phyloP scores from a whole-genome alignment of 1,140 invertebrate species.

The Pogonomyrmex barbatus region DNA sequence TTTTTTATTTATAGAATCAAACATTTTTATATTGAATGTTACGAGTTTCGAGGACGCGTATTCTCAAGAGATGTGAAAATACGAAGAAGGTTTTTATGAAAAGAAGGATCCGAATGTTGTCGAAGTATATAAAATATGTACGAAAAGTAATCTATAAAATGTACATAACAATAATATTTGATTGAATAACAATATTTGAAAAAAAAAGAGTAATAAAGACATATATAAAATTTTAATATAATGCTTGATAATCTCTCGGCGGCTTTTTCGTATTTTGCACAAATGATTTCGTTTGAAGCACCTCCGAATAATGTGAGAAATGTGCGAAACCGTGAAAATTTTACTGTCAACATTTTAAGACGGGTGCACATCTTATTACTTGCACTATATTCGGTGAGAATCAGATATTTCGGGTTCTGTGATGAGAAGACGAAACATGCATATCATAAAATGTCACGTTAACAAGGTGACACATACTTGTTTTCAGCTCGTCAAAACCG shows the following conservation, averaged over 20 bases:
- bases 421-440: conserved; percentile 25
- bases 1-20: conserved; percentile 7
- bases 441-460: conserved; percentile 35
- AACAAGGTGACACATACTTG: conserved; percentile 35
- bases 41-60: not conserved
- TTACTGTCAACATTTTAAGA: conserved; percentile 14
- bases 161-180: not conserved
- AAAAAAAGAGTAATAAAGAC: not conserved
- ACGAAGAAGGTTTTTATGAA: not conserved
- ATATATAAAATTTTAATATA: not conserved
- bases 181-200: no score
- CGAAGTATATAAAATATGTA: not conserved
- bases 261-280: not conserved
- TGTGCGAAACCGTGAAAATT: conserved; percentile 2
- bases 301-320: not conserved
- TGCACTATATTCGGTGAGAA: conserved; percentile 42
- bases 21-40: not conserved
- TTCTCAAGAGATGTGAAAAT: conserved; percentile 23
- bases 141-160: conserved; percentile 3
- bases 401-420: conserved; percentile 64
- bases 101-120: not conserved
- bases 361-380: conserved; percentile 14
- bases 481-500: conserved; percentile 50
- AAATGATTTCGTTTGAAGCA: conserved; percentile 6
- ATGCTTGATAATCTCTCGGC: not conserved